Evolutionary conservation across 2,113 vertebrate genomes (phyloP).

Genomic region (Phaethon lepturus): DNA sequence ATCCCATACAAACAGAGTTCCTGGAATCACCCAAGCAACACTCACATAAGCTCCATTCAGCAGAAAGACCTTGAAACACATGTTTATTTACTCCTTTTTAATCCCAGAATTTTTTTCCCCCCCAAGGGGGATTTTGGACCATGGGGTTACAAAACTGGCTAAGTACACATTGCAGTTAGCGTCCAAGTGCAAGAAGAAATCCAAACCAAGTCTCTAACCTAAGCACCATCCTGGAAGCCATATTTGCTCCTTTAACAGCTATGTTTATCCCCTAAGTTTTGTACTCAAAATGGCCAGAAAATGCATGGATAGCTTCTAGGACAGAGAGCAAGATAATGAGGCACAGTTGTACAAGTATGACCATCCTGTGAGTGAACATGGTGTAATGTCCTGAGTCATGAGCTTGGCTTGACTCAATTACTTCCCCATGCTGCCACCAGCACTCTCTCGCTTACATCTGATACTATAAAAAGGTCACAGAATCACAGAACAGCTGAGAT

Average conservation of each 20-base stretch:
- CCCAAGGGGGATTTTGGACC: not conserved
- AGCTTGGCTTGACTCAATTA: not conserved
- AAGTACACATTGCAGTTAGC: not conserved
- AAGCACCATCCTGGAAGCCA: not conserved
- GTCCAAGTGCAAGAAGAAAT: not conserved
- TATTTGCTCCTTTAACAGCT: not conserved
- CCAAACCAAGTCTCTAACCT: not conserved
- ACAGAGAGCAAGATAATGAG: not conserved
- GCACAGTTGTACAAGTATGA: not conserved
- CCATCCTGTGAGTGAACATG: not conserved
- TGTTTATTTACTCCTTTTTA: slow-evolving; percentile 40
- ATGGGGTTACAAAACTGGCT: not conserved
- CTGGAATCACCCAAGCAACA: not conserved
- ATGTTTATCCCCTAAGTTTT: not conserved
- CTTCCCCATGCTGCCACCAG: not conserved
- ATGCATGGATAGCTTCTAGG: not conserved
- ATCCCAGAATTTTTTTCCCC: not conserved
- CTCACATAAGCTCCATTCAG: not conserved
- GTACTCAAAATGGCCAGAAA: not conserved
- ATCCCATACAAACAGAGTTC: not conserved
- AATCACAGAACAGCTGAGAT: not conserved
- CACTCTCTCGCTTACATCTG: not conserved
- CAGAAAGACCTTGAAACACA: slow-evolving; percentile 41
- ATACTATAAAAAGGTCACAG: not conserved
- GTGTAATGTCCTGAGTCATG: not conserved